Conservation (phyloP, 2,113 vertebrate genomes). For the Amazona vittata region DNA sequence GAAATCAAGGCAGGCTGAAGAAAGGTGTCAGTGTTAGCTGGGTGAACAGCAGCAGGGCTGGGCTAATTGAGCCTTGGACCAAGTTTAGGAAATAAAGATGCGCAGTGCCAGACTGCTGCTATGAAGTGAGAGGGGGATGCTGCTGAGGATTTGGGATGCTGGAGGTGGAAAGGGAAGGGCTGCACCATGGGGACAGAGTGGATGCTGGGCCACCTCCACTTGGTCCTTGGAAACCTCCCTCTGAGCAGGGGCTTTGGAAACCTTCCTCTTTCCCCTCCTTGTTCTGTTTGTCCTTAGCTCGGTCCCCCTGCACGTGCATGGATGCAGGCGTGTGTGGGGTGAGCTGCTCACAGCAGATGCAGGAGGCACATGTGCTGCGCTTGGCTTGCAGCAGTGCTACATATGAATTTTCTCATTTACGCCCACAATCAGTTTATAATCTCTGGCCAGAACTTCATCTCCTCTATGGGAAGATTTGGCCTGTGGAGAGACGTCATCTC, state of each 20-base stretch:
- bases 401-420: not conserved
- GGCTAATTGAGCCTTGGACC: not conserved
- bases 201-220: not conserved
- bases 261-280: not conserved
- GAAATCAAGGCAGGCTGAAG: not conserved
- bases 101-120: not conserved
- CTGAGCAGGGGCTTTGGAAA: not conserved
- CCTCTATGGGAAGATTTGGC: not conserved
- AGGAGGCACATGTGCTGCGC: not conserved
- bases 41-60: not conserved
- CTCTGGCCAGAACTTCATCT: conserved; percentile 8
- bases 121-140: not conserved
- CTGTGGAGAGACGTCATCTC: not conserved
- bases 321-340: not conserved
- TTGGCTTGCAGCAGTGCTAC: not conserved
- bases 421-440: not conserved
- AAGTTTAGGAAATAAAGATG: not conserved
- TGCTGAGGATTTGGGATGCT: not conserved
- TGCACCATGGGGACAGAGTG: not conserved
- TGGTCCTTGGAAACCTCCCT: not conserved
- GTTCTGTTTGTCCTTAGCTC: not conserved
- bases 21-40: not conserved
- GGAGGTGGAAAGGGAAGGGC: not conserved
- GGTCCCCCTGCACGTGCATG: fast-evolving
- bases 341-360: not conserved